phyloP scores from a whole-genome alignment of 1,140 invertebrate species.

The Spodoptera frugiperda region DNA sequence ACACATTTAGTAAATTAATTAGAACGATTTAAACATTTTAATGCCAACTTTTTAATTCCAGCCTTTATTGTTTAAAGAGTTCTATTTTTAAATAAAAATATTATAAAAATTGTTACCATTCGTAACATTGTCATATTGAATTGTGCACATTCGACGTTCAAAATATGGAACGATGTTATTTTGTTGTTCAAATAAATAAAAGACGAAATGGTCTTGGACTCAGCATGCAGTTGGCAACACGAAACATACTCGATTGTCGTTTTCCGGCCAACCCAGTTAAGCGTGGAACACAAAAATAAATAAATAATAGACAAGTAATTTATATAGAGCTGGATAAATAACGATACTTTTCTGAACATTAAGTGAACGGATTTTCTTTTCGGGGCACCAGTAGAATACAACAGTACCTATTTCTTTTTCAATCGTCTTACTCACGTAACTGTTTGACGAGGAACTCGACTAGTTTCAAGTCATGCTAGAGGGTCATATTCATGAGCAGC shows the following conservation, averaged over 20 bases:
- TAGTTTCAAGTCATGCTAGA: no score
- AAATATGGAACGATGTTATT: neutral
- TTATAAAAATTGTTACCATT: no score
- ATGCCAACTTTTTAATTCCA: no score
- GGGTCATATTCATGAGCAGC: no score
- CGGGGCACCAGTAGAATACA: neutral
- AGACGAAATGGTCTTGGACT: neutral
- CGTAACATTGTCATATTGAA: no score
- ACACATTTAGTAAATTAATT: no score
- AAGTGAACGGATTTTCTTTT: neutral
- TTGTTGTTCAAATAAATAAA: constrained; percentile 28
- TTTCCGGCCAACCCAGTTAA: constrained; percentile 6
- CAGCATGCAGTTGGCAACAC: constrained; percentile 29
- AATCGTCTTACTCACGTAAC: no score
- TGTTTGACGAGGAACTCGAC: no score
- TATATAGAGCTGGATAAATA: neutral
- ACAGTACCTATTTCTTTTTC: no score
- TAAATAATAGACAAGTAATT: constrained; percentile 1
- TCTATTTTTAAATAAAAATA: no score
- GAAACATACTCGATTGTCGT: constrained; percentile 21
- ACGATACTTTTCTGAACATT: neutral
- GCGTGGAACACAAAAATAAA: neutral
- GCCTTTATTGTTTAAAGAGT: no score
- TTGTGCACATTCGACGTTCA: neutral
- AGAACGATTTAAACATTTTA: no score